Percentiles rank a stretch among this genome's conserved stretches.
These are phyloP conservation scores for Buceros bicornis DNA, from an alignment of 2,797 vertebrate genomes.

Conservation along the genomic window DNA sequence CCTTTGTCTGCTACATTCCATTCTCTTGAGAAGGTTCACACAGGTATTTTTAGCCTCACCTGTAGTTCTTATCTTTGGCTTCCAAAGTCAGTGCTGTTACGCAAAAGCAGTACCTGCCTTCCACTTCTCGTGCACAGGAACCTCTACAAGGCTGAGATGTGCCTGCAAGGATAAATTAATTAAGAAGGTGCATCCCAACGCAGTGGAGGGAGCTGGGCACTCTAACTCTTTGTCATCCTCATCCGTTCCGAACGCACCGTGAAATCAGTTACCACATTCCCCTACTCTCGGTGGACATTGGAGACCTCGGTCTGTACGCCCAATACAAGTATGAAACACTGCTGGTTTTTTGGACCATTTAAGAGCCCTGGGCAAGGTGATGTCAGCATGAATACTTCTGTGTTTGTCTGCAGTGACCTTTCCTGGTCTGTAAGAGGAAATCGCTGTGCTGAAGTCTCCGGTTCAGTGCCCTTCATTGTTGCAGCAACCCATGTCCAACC, in stretches of 20 bases:
- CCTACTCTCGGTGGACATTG: background rate
- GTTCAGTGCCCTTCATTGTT: background rate
- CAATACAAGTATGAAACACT: background rate
- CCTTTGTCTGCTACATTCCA: background rate
- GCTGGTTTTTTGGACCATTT: background rate
- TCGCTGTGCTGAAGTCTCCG: background rate
- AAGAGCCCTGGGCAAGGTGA: background rate
- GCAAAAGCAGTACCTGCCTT: background rate
- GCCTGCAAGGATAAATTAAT: background rate
- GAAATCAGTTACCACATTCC: background rate
- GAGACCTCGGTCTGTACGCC: background rate
- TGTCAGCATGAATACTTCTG: background rate
- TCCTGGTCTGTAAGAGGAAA: background rate
- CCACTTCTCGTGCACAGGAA: background rate
- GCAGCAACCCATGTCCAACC: background rate
- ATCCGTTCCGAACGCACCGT: background rate
- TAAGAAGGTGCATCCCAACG: background rate
- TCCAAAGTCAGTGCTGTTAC: background rate
- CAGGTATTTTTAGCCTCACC: background rate
- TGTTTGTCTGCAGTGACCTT: background rate
- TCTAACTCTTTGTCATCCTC: background rate
- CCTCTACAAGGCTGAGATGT: background rate
- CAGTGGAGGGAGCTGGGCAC: background rate
- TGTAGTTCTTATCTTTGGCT: background rate
- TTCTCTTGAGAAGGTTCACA: background rate